These are phyloP conservation scores for Tineola bisselliella DNA, from an alignment of 2,888 invertebrate genomes.

Conservation along the genomic window DNA sequence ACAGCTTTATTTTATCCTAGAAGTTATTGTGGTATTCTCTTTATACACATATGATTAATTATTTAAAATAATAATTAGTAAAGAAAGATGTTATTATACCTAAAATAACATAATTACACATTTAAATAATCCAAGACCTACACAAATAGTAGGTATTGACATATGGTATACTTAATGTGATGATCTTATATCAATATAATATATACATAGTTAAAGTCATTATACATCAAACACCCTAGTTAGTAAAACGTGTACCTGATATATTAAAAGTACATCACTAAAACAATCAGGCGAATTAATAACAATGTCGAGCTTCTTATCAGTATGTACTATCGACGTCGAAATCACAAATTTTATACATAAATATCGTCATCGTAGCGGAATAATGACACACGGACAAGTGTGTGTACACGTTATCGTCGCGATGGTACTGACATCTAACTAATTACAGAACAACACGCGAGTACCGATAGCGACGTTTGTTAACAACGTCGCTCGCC, in stretches of 20 bases:
- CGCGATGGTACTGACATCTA: conserved; percentile 24
- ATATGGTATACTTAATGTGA: too few species aligned
- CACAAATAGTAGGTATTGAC: too few species aligned
- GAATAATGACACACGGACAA: conserved; percentile 38
- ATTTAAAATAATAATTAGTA: too few species aligned
- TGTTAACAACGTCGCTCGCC: conserved; percentile 18
- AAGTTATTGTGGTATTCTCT: not conserved
- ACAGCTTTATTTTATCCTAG: not conserved
- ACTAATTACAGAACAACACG: conserved; percentile 57
- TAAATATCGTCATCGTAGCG: conserved; percentile 42
- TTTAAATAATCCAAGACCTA: not conserved
- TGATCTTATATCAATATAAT: too few species aligned
- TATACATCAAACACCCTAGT: too few species aligned
- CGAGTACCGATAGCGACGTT: conserved; percentile 38
- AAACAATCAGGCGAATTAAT: conserved; percentile 19
- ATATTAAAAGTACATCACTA: conserved; percentile 13
- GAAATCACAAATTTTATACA: conserved; percentile 39
- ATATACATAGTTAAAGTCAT: too few species aligned
- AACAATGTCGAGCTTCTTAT: conserved; percentile 16
- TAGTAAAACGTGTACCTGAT: not conserved
- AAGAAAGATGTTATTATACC: too few species aligned
- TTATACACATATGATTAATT: not conserved
- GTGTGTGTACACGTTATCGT: conserved; percentile 36
- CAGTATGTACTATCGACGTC: conserved; percentile 30
- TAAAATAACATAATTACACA: not conserved